phyloP scores from a whole-genome alignment of 2,113 vertebrate species.

The Ceyx cyanopectus region DNA sequence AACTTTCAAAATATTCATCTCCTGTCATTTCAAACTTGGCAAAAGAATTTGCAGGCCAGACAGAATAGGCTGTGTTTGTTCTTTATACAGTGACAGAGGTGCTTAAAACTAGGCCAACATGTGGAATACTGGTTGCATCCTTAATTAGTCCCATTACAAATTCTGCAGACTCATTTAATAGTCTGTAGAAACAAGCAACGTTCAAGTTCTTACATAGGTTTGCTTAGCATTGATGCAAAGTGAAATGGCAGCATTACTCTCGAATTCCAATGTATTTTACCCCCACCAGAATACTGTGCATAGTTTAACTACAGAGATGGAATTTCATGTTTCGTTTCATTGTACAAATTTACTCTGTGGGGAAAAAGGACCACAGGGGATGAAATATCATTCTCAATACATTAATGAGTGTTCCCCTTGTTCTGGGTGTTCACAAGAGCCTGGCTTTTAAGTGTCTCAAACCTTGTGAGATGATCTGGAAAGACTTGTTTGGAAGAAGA shows the following conservation, averaged over 20 bases:
- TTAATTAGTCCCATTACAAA: background rate
- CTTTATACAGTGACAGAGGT: slow-evolving; percentile 7
- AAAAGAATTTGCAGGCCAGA: background rate
- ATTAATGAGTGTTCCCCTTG: background rate
- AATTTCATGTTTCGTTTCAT: background rate
- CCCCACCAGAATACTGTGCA: background rate
- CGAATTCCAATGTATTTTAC: background rate
- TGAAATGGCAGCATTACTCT: background rate
- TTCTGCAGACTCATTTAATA: background rate
- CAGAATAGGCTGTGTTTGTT: background rate
- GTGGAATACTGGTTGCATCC: background rate
- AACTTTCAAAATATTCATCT: slow-evolving; percentile 33
- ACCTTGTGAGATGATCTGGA: too few species aligned
- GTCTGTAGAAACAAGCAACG: background rate
- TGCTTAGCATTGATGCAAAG: background rate
- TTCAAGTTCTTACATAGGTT: background rate
- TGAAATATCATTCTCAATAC: background rate
- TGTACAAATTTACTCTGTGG: background rate
- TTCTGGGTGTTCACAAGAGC: background rate
- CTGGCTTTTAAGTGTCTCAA: too few species aligned
- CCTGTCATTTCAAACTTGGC: background rate
- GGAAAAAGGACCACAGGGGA: background rate
- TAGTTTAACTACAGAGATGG: background rate
- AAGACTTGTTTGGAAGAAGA: too few species aligned
- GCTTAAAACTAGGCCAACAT: slow-evolving; percentile 22